These are phyloP conservation scores for Gadus macrocephalus DNA, from an alignment of 2,113 vertebrate genomes.

Conservation along the genomic window DNA sequence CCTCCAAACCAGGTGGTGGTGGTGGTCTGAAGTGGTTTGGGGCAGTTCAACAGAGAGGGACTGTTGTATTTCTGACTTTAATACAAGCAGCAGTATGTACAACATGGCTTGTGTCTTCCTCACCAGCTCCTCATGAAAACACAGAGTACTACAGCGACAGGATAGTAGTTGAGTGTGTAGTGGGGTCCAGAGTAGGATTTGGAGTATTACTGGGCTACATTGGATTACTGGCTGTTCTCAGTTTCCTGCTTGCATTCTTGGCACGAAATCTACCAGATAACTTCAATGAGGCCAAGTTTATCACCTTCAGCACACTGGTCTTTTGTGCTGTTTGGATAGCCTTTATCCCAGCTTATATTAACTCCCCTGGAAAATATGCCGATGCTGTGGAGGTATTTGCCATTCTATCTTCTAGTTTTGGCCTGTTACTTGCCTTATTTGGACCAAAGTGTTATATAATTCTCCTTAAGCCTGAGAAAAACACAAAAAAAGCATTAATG, in stretches of 20 bases:
- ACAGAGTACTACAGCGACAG: slow-evolving; percentile 45
- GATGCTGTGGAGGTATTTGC: no score
- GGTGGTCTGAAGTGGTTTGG: slow-evolving; percentile 57
- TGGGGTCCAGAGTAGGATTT: slow-evolving; percentile 60
- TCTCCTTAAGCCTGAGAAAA: slow-evolving; percentile 63
- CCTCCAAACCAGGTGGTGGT: slow-evolving; percentile 55
- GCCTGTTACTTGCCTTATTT: slow-evolving; percentile 63
- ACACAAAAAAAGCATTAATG: slow-evolving; percentile 67
- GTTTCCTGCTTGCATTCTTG: slow-evolving; percentile 67
- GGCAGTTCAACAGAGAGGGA: slow-evolving; percentile 53
- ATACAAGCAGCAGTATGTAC: slow-evolving; percentile 58
- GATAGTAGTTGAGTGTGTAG: slow-evolving; percentile 61
- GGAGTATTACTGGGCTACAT: slow-evolving; percentile 60
- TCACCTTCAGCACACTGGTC: no score
- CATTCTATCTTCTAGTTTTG: slow-evolving; percentile 71
- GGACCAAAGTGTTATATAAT: slow-evolving; percentile 73
- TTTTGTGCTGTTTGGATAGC: no score
- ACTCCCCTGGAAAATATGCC: no score
- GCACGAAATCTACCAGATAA: slow-evolving; percentile 65
- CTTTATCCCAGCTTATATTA: no score
- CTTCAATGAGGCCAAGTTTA: slow-evolving; percentile 68
- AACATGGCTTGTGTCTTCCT: slow-evolving; percentile 54
- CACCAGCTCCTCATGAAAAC: slow-evolving; percentile 55
- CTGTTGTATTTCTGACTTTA: slow-evolving; percentile 53
- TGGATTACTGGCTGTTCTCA: slow-evolving; percentile 53